Base-by-base conservation (phyloP, 2,888 invertebrate species). In the Suillia variegata region DNA sequence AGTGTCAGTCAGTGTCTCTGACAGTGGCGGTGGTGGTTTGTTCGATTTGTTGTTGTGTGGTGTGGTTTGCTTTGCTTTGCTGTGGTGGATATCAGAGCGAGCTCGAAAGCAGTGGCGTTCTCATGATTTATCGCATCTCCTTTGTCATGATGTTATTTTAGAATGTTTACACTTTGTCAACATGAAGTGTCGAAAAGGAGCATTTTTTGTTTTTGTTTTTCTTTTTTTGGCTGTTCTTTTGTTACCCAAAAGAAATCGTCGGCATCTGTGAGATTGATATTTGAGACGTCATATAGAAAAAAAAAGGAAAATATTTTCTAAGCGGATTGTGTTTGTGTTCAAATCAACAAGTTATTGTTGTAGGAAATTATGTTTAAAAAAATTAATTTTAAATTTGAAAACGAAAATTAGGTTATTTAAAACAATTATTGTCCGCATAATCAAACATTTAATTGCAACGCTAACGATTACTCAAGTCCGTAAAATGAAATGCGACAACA, bases 361-460 rank as follows among this genome's bases (percentile, higher is more conserved):
- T n/a, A n/a, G n/a, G n/a, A n/a, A n/a, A n/a, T n/a, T n/a, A n/a
- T n/a, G n/a, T n/a, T n/a, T n/a, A n/a, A n/a, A n/a, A n/a, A n/a
- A n/a, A n/a, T n/a, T n/a, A n/a, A n/a, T n/a, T n/a, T n/a, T n/a
- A n/a, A n/a, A n/a, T n/a, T n/a, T n/a, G n/a, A n/a, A n/a, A n/a
- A n/a, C n/a, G n/a, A n/a, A n/a, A n/a, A n/a, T n/a, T n/a, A n/a
- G n/a, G 13, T 62, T 66, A 64, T 56, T 61, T 50, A 54, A 62
- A 69, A 70, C 70, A 72, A 72, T 72, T 73, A 71, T 65, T 67
- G 61, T 57, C 68, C n/a, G n/a, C n/a, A 70, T 69, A 69, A 72
- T 70, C 58, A 70, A 73, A 70, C 65, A 67, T 66, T 70, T 71
- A 70, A 72, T 72, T 72, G 49, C 38, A 24, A 22, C 13, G n/a